Conservation (phyloP, 1,140 invertebrate genomes). For the Drusus annulatus region DNA sequence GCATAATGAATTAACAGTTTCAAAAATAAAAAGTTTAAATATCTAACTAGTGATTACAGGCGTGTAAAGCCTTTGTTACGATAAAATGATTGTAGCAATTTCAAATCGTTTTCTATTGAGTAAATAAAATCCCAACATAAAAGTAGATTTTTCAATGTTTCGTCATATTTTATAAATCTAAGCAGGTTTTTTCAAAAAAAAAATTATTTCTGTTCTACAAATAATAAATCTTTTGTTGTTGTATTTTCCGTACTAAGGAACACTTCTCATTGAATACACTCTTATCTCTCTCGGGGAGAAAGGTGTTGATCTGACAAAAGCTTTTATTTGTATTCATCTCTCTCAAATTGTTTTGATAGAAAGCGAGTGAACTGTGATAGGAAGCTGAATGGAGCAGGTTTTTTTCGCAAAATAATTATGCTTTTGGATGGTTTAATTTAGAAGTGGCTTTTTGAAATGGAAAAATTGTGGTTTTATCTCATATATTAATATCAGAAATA, state of each 20-base stretch:
- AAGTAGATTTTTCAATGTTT: neutral
- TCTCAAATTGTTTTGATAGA: slow-evolving; percentile 30
- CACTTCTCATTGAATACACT: neutral
- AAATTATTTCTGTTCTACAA: slow-evolving; percentile 1
- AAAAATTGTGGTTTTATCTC: too few species aligned
- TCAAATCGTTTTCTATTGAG: neutral
- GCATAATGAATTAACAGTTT: too few species aligned
- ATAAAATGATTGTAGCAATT: neutral
- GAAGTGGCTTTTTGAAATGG: too few species aligned
- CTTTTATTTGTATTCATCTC: slow-evolving; percentile 25
- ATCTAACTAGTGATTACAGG: too few species aligned
- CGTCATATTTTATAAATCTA: neutral
- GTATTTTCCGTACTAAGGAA: neutral
- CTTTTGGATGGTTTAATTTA: too few species aligned
- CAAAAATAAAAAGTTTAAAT: too few species aligned
- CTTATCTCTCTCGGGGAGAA: neutral
- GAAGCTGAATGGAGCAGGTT: slow-evolving; percentile 1
- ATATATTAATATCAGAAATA: too few species aligned
- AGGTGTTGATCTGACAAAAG: slow-evolving; percentile 28
- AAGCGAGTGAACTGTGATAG: slow-evolving; percentile 17
- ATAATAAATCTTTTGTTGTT: neutral
- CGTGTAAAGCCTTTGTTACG: neutral
- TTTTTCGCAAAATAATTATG: too few species aligned
- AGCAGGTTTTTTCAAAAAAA: neutral
- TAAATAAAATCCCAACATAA: neutral